These are phyloP conservation scores for Cerceris rybyensis DNA, from an alignment of 2,888 invertebrate species.

Conservation along the genomic window DNA sequence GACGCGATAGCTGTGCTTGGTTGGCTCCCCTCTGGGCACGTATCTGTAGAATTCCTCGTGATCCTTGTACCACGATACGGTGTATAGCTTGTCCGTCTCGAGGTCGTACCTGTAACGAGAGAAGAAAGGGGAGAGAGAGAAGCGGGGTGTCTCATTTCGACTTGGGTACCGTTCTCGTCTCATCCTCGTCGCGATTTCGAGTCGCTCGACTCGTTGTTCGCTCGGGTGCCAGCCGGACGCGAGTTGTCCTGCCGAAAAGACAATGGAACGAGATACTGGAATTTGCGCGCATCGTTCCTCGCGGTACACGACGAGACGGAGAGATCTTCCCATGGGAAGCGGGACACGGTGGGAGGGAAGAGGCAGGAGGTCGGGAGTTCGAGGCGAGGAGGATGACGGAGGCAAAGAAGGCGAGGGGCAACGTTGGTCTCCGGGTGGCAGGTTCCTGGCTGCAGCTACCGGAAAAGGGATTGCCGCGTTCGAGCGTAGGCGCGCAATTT, in stretches of 20 bases:
- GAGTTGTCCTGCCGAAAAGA: neutral
- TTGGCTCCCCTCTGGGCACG: constrained; percentile 77
- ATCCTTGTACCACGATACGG: constrained; percentile 83
- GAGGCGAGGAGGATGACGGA: neutral
- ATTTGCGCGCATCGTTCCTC: no score
- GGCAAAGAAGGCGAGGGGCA: neutral
- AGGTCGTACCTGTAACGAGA: constrained; percentile 81
- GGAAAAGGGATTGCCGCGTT: constrained; percentile 77
- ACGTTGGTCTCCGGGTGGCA: constrained; percentile 30
- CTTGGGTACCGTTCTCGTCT: neutral
- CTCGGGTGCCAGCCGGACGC: neutral
- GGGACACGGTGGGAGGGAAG: neutral
- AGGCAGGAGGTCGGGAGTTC: neutral
- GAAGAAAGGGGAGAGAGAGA: no score
- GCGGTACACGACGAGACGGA: no score
- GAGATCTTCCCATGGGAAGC: neutral
- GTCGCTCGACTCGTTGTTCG: neutral
- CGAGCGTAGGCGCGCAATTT: constrained; percentile 75
- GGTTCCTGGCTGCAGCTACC: constrained; percentile 52
- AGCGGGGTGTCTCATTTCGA: constrained; percentile 28
- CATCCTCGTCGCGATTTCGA: neutral
- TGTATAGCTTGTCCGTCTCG: constrained; percentile 80
- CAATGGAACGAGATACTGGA: neutral
- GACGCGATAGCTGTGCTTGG: constrained; percentile 78
- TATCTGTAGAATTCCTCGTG: constrained; percentile 83